phyloP scores from a whole-genome alignment of 2,888 invertebrate genomes.

The Blastobasis adustella region DNA sequence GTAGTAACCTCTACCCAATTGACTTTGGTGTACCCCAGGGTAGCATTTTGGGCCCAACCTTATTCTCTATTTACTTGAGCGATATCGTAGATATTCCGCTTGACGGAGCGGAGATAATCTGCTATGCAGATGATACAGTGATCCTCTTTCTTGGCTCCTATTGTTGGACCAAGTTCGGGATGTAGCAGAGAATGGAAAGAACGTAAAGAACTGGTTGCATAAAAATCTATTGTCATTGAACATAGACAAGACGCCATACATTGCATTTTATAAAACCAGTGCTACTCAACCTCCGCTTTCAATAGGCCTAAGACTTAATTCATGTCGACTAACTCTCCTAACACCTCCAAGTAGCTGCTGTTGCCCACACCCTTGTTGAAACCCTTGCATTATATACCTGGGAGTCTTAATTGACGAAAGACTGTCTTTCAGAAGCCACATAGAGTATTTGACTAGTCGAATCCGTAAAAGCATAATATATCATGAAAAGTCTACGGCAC shows the following conservation, averaged over 20 bases:
- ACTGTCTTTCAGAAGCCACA: neutral
- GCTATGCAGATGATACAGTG: neutral
- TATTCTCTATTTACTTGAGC: neutral
- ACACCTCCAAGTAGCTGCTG: neutral
- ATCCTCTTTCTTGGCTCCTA: neutral
- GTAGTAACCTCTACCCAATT: too few species aligned
- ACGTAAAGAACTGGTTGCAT: neutral
- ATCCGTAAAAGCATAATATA: neutral
- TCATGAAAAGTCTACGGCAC: neutral
- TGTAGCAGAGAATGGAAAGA: neutral
- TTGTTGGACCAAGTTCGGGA: neutral
- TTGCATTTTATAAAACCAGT: neutral
- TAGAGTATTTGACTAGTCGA: neutral
- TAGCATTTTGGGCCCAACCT: neutral
- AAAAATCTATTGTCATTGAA: neutral
- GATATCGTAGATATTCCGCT: neutral
- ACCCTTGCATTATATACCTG: neutral
- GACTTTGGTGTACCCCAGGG: neutral
- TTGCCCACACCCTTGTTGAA: neutral
- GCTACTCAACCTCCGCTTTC: neutral
- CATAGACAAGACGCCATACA: neutral
- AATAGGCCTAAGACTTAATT: neutral
- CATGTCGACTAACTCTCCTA: neutral
- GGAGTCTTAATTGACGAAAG: neutral
- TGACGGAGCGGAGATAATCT: neutral